These are phyloP conservation scores for Gavia stellata DNA, from an alignment of 2,113 vertebrate genomes.

Conservation along the genomic window DNA sequence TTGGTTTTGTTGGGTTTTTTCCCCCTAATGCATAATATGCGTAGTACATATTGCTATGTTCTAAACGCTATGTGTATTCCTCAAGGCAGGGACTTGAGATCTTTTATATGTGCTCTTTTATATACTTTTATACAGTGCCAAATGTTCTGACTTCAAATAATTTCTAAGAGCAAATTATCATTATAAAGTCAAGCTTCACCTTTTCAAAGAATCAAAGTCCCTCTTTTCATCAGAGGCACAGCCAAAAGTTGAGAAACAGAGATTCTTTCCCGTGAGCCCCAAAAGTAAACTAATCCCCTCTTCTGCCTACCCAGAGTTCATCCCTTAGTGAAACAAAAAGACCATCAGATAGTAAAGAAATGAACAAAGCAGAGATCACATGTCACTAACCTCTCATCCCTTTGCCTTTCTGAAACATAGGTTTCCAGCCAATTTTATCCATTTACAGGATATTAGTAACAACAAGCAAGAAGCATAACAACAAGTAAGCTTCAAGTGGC, in stretches of 20 bases:
- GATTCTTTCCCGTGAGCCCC: not conserved
- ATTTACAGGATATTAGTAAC: not conserved
- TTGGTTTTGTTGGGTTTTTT: not conserved
- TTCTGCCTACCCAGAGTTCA: not conserved
- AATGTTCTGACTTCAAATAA: constrained; percentile 21
- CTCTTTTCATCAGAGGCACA: not conserved
- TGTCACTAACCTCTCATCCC: not conserved
- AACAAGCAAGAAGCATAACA: not conserved
- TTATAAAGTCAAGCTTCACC: constrained; percentile 31
- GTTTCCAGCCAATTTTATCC: not conserved
- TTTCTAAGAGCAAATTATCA: constrained; percentile 41
- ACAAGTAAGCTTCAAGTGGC: not conserved
- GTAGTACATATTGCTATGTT: not conserved
- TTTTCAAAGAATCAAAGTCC: constrained; percentile 16
- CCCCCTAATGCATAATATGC: not conserved
- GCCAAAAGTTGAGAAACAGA: not conserved
- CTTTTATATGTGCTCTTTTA: not conserved
- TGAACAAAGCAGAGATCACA: not conserved
- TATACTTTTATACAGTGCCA: constrained; percentile 27
- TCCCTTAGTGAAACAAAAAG: not conserved
- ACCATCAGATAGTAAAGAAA: not conserved
- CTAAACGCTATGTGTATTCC: constrained; percentile 17
- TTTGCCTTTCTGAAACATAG: not conserved
- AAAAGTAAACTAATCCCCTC: not conserved
- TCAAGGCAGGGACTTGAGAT: constrained; percentile 14